phyloP scores from a whole-genome alignment of 2,888 invertebrate species.

The Phyllotreta cruciferae region DNA sequence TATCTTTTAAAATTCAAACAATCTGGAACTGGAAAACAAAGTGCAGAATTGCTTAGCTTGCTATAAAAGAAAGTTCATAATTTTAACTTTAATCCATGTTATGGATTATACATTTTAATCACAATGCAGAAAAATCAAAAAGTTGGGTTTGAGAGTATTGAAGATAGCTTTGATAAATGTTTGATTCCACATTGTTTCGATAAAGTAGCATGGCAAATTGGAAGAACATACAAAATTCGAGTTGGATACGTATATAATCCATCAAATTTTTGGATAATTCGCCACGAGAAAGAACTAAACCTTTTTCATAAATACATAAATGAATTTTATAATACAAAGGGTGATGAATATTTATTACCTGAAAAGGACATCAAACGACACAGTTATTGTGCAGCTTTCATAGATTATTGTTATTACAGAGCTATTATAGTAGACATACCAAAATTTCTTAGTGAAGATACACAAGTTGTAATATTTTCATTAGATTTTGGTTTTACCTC shows the following conservation, averaged over 20 bases:
- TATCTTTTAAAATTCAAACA: no score
- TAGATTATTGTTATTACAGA: constrained; percentile 34
- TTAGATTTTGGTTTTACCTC: constrained; percentile 36
- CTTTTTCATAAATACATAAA: constrained; percentile 33
- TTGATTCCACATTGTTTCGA: constrained; percentile 37
- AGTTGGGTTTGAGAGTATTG: constrained; percentile 17
- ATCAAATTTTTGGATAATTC: constrained; percentile 40
- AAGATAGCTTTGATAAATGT: constrained; percentile 25
- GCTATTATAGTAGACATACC: constrained; percentile 36
- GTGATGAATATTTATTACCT: constrained; percentile 32
- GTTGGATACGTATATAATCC: constrained; percentile 36
- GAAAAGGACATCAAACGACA: constrained; percentile 20
- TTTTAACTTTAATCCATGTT: no score
- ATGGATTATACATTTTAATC: not conserved
- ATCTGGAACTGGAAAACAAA: no score
- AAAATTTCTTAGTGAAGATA: constrained; percentile 1
- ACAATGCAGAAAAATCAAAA: constrained; percentile 16
- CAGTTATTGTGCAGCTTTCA: constrained; percentile 32
- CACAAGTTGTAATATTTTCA: constrained; percentile 31
- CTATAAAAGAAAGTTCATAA: not conserved
- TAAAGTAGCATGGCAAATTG: constrained; percentile 30
- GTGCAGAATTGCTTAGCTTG: no score
- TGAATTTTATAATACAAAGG: constrained; percentile 29
- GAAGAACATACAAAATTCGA: constrained; percentile 34
- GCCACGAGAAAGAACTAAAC: constrained; percentile 31